Conservation (phyloP, 2,888 invertebrate species). For the Coelopa pilipes region DNA sequence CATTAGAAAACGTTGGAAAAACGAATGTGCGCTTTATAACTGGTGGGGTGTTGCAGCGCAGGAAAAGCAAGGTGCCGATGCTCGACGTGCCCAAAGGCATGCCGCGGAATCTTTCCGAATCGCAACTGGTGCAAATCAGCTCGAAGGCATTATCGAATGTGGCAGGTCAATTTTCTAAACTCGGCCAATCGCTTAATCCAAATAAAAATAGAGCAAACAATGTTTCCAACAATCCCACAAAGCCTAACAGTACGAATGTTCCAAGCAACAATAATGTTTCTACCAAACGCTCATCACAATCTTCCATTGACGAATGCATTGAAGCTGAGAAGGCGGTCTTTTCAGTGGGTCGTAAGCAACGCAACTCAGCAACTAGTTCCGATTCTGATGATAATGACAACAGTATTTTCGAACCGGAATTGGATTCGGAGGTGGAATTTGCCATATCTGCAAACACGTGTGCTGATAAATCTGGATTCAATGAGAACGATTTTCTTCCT, state of each 20-base stretch:
- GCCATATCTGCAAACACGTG: conserved; percentile 48
- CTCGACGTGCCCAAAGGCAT: conserved; percentile 65
- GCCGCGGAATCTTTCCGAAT: conserved; percentile 86
- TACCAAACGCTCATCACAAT: conserved; percentile 54
- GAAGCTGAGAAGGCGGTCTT: conserved; percentile 60
- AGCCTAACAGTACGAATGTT: conserved; percentile 3
- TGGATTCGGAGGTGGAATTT: conserved; percentile 57
- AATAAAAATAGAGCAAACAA: conserved; percentile 64
- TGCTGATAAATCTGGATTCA: conserved; percentile 56
- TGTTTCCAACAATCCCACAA: not conserved
- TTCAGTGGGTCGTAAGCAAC: conserved; percentile 50
- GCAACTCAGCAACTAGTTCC: conserved; percentile 68
- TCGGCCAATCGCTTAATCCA: conserved; percentile 70
- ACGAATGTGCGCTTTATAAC: conserved; percentile 75
- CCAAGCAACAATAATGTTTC: not conserved
- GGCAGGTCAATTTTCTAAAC: conserved; percentile 86
- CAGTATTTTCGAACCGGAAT: conserved; percentile 70
- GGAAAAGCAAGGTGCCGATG: conserved; percentile 70
- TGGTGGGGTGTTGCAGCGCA: conserved; percentile 76
- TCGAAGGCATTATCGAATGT: conserved; percentile 88
- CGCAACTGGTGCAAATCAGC: conserved; percentile 84
- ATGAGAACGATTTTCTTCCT: conserved; percentile 72
- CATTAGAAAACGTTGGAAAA: conserved; percentile 78
- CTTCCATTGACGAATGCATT: conserved; percentile 51
- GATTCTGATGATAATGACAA: conserved; percentile 75